phyloP scores from a whole-genome alignment of 2,113 vertebrate species.

The Megaceryle torquata region DNA sequence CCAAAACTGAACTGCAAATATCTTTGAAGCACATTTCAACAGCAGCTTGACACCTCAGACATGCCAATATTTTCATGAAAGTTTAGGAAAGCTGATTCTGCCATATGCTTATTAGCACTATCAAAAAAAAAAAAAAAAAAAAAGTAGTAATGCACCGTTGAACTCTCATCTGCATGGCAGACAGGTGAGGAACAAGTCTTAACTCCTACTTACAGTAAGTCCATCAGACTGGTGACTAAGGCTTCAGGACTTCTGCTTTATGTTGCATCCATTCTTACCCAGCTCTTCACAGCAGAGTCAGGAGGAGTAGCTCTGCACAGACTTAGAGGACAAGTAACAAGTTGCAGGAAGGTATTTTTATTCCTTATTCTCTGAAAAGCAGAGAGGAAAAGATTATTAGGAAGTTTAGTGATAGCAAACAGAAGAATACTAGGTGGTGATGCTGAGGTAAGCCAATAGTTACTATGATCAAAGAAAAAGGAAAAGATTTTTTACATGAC shows the following conservation, averaged over 20 bases:
- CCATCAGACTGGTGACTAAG: constrained; percentile 28
- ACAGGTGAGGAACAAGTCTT: neutral
- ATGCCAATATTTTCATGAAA: neutral
- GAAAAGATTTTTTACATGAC: neutral
- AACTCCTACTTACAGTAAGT: neutral
- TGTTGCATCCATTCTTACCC: constrained; percentile 30
- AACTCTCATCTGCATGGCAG: neutral
- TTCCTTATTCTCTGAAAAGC: neutral
- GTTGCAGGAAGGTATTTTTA: neutral
- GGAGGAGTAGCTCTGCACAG: neutral
- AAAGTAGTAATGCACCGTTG: neutral
- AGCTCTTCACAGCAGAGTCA: neutral
- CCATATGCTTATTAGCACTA: neutral
- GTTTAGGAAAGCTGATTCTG: neutral
- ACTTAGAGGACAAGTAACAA: neutral
- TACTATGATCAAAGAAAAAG: neutral
- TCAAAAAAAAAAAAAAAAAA: neutral
- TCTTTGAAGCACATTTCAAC: neutral
- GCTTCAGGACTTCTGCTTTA: constrained; percentile 25
- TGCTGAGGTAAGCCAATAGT: neutral
- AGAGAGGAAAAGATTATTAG: neutral
- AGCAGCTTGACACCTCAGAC: neutral
- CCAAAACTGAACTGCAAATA: neutral
- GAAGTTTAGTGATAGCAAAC: neutral
- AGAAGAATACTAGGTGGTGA: neutral